Percentiles rank a stretch among this genome's conserved stretches.
phyloP scores from a whole-genome alignment of 2,888 invertebrate species.

The Morpho deidamia region DNA sequence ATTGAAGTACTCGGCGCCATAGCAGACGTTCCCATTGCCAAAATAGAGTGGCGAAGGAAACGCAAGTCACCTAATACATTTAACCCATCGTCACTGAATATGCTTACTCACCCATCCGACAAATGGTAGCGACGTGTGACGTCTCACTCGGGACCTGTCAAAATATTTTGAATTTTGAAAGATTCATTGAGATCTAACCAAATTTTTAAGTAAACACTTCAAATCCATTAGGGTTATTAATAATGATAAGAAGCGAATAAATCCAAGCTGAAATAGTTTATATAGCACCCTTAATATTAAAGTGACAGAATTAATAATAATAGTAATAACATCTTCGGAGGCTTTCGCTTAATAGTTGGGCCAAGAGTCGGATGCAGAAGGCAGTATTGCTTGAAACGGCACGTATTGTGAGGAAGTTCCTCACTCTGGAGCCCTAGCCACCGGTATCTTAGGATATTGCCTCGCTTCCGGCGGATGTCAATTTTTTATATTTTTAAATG shows the following conservation, averaged over 20 bases:
- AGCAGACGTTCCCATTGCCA: slow-evolving; percentile 7
- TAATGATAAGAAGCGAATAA: not conserved
- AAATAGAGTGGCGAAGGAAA: slow-evolving; percentile 10
- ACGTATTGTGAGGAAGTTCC: too few species aligned
- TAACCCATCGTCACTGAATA: slow-evolving; percentile 13
- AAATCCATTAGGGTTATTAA: not conserved
- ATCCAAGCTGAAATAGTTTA: not conserved
- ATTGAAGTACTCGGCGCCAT: not conserved
- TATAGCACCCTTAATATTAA: not conserved
- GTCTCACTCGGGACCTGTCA: slow-evolving; percentile 11
- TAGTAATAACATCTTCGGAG: too few species aligned
- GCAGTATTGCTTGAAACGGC: too few species aligned
- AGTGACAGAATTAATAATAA: not conserved
- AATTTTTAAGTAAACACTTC: not conserved
- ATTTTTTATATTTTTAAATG: too few species aligned
- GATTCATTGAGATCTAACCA: not conserved
- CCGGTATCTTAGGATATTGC: too few species aligned
- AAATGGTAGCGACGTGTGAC: slow-evolving; percentile 3
- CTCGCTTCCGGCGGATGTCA: too few species aligned
- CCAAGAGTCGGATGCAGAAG: too few species aligned
- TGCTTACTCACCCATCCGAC: slow-evolving; percentile 1
- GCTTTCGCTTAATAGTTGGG: too few species aligned
- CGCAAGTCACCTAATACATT: slow-evolving; percentile 27
- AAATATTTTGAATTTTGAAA: slow-evolving; percentile 10
- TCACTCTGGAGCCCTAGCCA: too few species aligned